Conservation (phyloP, 2,797 vertebrate genomes). For the Ceryle rudis region DNA sequence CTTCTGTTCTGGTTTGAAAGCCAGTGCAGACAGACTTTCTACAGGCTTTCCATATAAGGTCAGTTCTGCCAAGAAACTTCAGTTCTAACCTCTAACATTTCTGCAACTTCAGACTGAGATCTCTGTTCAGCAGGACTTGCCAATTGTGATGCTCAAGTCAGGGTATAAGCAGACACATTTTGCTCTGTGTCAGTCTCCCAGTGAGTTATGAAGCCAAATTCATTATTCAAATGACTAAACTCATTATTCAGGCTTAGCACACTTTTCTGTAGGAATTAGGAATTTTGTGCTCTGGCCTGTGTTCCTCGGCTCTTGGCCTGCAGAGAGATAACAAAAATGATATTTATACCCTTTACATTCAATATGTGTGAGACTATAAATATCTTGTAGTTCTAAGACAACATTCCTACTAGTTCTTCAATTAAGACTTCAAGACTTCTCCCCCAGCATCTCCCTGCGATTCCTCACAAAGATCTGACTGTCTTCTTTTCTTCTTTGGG, state of each 20-base stretch:
- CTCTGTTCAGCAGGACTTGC: constrained; percentile 29
- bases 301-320: constrained; percentile 23
- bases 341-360: constrained; percentile 33
- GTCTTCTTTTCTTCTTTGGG: neutral
- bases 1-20: neutral
- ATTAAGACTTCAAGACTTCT: neutral
- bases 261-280: constrained; percentile 50
- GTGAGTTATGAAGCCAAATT: constrained; percentile 7
- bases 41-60: constrained; percentile 3
- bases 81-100: constrained; percentile 51
- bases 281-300: constrained; percentile 54
- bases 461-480: neutral
- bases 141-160: neutral
- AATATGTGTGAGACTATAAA: constrained; percentile 29
- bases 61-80: constrained; percentile 47
- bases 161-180: constrained; percentile 51
- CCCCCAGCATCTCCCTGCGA: neutral
- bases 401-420: constrained; percentile 3
- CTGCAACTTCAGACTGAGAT: neutral
- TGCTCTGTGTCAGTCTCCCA: constrained; percentile 30
- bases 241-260: constrained; percentile 34
- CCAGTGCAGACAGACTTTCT: neutral
- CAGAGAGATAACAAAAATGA: neutral
- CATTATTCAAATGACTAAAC: constrained; percentile 17
- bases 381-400: constrained; percentile 11